phyloP scores from a whole-genome alignment of 2,888 invertebrate species.

The Calliopum simillimum region DNA sequence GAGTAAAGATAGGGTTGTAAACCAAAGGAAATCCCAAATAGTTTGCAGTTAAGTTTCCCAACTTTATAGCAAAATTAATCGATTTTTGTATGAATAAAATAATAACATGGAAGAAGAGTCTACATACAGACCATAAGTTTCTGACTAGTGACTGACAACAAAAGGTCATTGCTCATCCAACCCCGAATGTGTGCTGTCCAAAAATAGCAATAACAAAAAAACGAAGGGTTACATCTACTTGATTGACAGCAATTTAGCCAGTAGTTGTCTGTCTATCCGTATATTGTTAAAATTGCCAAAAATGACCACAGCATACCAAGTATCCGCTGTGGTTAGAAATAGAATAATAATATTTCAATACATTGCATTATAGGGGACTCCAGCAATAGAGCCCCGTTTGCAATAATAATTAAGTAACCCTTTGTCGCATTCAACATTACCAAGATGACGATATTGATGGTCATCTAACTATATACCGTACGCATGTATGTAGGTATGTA shows the following conservation, averaged over 20 bases:
- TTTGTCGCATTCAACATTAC: conserved; percentile 24
- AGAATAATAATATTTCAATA: not conserved
- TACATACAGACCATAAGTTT: not conserved
- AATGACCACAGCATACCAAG: conserved; percentile 53
- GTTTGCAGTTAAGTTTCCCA: not conserved
- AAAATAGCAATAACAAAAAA: conserved; percentile 2
- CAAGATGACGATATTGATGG: conserved; percentile 23
- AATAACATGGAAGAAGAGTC: not conserved
- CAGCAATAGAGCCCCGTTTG: not conserved
- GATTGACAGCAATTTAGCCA: conserved; percentile 31
- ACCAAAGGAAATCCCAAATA: no score
- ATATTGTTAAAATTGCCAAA: conserved; percentile 52
- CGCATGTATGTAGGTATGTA: no score
- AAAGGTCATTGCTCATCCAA: conserved; percentile 30
- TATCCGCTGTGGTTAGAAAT: conserved; percentile 43
- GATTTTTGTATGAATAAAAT: not conserved
- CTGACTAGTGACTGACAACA: conserved; percentile 30
- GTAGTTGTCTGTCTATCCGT: not conserved
- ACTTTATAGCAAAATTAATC: conserved; percentile 4
- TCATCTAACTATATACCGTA: conserved; percentile 36
- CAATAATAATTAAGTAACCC: conserved; percentile 36
- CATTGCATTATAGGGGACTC: not conserved
- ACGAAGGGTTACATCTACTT: conserved; percentile 1
- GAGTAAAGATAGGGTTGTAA: no score
- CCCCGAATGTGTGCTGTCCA: not conserved